A percentile compares a stretch with the other conserved stretches of the same genome.
Conservation (phyloP, 2,113 vertebrate species). For the Pangasianodon hypophthalmus region DNA sequence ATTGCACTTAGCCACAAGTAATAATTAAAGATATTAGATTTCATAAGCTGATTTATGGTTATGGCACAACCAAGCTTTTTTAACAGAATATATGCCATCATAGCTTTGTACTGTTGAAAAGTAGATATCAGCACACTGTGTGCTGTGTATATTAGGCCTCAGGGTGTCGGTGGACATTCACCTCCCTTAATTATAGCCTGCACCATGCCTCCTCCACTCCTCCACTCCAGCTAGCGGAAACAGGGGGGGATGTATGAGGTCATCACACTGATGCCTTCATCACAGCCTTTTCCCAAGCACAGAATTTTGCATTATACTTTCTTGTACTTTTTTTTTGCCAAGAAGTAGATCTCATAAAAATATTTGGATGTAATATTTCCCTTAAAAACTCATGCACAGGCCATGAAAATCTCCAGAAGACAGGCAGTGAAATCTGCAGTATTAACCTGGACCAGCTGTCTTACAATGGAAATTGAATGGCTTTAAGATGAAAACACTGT, state of each 20-base stretch:
- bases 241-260: slow-evolving; percentile 25
- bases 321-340: background rate
- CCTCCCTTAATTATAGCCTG: slow-evolving; percentile 35
- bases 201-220: slow-evolving; percentile 28
- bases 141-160: background rate
- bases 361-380: slow-evolving; percentile 19
- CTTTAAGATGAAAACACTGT: slow-evolving; percentile 4
- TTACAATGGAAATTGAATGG: background rate
- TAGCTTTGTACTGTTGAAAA: background rate
- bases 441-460: background rate
- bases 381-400: background rate
- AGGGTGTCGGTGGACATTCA: slow-evolving; percentile 15
- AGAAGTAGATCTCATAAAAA: slow-evolving; percentile 10
- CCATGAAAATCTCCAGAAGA: background rate
- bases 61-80: background rate
- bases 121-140: background rate
- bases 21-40: background rate
- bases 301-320: background rate
- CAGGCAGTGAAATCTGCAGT: background rate
- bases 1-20: background rate
- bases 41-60: background rate
- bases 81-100: background rate
- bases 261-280: slow-evolving; percentile 25
- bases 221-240: slow-evolving; percentile 26
- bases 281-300: slow-evolving; percentile 26